These are phyloP conservation scores for Zaprionus bogoriensis DNA, from an alignment of 2,888 invertebrate genomes.

Conservation along the genomic window DNA sequence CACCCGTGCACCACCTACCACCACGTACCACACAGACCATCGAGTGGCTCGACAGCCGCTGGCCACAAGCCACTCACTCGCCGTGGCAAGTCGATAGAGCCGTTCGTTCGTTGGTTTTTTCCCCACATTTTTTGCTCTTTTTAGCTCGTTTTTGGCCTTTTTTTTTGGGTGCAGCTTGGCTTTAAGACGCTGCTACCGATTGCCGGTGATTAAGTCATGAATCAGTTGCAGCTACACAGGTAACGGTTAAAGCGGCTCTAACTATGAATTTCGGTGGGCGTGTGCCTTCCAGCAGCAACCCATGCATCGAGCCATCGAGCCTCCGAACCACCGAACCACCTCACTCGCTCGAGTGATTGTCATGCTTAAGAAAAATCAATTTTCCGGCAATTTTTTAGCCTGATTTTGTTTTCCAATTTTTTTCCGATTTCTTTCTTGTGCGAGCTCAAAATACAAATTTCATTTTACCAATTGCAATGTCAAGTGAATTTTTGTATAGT, in stretches of 20 bases:
- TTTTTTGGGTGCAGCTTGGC: slow-evolving; percentile 66
- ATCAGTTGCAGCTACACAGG: slow-evolving; percentile 59
- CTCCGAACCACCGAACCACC: slow-evolving; percentile 2
- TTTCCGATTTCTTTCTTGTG: slow-evolving; percentile 9
- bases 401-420: background rate
- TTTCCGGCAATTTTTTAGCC: slow-evolving; percentile 56
- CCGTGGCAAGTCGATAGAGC: slow-evolving; percentile 55
- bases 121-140: background rate
- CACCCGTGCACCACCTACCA: background rate
- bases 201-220: slow-evolving; percentile 75
- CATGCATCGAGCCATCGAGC: slow-evolving; percentile 12
- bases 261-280: slow-evolving; percentile 75
- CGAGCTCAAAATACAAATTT: slow-evolving; percentile 48
- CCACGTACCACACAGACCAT: slow-evolving; percentile 23
- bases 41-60: slow-evolving; percentile 50
- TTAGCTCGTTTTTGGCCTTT: background rate
- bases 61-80: slow-evolving; percentile 68
- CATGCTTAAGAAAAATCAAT: slow-evolving; percentile 72
- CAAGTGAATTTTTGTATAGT: slow-evolving; percentile 57
- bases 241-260: slow-evolving; percentile 64
- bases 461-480: slow-evolving; percentile 59
- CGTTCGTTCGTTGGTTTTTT: slow-evolving; percentile 24
- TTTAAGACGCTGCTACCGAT: slow-evolving; percentile 66
- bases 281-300: slow-evolving; percentile 59
- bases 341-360: slow-evolving; percentile 61